A percentile compares a stretch with the other conserved stretches of the same genome.
Conservation (phyloP, 2,888 invertebrate genomes). For the Hipparchia semele region DNA sequence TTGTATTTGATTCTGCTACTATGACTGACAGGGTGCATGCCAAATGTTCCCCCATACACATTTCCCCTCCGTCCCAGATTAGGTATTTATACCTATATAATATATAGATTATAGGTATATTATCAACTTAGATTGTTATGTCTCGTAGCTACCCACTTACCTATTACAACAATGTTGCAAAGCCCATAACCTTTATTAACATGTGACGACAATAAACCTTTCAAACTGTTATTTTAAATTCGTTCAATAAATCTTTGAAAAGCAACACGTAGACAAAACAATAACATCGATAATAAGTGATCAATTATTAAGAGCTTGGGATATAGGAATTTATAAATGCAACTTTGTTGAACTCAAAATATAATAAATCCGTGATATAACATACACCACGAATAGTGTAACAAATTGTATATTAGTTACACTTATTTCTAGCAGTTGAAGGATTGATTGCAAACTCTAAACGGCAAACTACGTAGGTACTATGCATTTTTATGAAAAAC, state of each 20-base stretch:
- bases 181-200: slow-evolving; percentile 14
- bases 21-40: too few species aligned
- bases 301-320: slow-evolving; percentile 9
- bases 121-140: neutral
- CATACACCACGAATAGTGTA: neutral
- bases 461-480: too few species aligned
- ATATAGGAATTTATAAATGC: neutral
- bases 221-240: slow-evolving; percentile 7
- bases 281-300: slow-evolving; percentile 5
- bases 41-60: too few species aligned
- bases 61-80: too few species aligned
- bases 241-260: neutral
- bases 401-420: too few species aligned
- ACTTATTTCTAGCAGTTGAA: too few species aligned
- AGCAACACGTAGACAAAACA: slow-evolving; percentile 14
- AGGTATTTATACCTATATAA: too few species aligned
- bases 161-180: slow-evolving; percentile 10
- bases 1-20: too few species aligned
- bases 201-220: slow-evolving; percentile 4
- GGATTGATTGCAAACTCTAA: too few species aligned
- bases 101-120: too few species aligned
- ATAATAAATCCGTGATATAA: too few species aligned
- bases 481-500: too few species aligned
- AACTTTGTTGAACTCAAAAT: neutral
- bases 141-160: neutral